Percentiles rank a stretch among this genome's conserved stretches.
Conservation (phyloP, 2,888 invertebrate species). For the Ceramica pisi region DNA sequence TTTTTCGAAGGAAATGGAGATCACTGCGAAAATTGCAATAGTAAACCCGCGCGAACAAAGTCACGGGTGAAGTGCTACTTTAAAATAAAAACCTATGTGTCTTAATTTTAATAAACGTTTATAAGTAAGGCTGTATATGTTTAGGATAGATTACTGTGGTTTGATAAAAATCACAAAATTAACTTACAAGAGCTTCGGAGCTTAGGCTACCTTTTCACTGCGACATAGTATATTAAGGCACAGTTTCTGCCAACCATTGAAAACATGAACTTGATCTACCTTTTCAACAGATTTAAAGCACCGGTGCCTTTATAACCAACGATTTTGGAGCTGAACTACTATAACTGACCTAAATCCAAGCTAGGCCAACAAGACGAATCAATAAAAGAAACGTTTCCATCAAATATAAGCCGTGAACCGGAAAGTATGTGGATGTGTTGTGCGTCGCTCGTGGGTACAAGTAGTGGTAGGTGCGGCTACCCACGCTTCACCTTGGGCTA, state of each 20-base stretch:
- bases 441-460: conserved; percentile 31
- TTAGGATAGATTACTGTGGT: no score
- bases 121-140: no score
- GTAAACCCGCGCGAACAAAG: no score
- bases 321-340: not conserved
- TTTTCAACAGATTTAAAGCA: no score
- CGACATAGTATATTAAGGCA: not conserved
- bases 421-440: conserved; percentile 47
- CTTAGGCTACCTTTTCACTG: not conserved
- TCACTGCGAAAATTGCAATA: no score
- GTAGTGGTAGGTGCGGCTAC: conserved; percentile 52
- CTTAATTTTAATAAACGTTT: no score
- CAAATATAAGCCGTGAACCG: conserved; percentile 53
- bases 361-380: conserved; percentile 22
- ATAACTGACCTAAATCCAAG: conserved; percentile 10
- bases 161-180: no score
- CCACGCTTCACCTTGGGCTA: conserved; percentile 65
- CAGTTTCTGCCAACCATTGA: not conserved
- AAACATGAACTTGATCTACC: not conserved
- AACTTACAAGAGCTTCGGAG: no score
- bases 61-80: no score
- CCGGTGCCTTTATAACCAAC: not conserved
- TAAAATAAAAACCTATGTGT: no score
- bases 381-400: conserved; percentile 42
- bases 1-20: no score